These are phyloP conservation scores for Sebastes schlegelii DNA, from an alignment of 2,113 vertebrate species.

Conservation along the genomic window DNA sequence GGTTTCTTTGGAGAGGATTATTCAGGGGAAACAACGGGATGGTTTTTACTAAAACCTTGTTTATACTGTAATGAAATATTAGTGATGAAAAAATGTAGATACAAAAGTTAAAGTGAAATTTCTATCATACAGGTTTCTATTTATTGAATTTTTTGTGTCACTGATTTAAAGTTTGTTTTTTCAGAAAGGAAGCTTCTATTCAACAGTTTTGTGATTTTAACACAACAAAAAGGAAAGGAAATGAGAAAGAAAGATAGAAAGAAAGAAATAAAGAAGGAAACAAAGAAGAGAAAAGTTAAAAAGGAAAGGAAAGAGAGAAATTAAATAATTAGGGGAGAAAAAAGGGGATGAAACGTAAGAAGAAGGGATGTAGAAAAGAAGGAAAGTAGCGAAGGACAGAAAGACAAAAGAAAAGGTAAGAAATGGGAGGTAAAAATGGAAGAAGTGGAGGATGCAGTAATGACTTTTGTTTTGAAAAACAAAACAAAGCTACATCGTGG, in stretches of 20 bases:
- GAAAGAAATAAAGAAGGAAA: not conserved
- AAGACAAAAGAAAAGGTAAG: not conserved
- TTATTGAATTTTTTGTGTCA: not conserved
- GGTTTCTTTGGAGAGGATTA: conserved; percentile 45
- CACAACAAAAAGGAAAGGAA: not conserved
- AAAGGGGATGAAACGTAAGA: not conserved
- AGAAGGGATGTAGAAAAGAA: not conserved
- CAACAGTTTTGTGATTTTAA: not conserved
- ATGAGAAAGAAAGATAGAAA: not conserved
- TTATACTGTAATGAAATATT: not conserved
- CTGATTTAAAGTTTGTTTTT: not conserved
- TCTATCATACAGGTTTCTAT: not conserved
- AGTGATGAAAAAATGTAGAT: not conserved
- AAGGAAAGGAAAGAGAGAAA: not conserved
- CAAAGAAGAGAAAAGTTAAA: not conserved
- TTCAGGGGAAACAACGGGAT: not conserved
- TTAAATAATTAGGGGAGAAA: not conserved
- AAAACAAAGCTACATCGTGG: conserved; percentile 17
- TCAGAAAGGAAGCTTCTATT: not conserved
- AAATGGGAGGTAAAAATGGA: not conserved
- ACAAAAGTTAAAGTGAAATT: not conserved
- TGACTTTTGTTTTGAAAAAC: not conserved
- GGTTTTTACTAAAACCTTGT: not conserved
- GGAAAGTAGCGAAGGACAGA: not conserved
- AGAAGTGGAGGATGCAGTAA: not conserved